These are phyloP conservation scores for Cichladusa arquata DNA, from an alignment of 2,113 vertebrate species.

Conservation along the genomic window DNA sequence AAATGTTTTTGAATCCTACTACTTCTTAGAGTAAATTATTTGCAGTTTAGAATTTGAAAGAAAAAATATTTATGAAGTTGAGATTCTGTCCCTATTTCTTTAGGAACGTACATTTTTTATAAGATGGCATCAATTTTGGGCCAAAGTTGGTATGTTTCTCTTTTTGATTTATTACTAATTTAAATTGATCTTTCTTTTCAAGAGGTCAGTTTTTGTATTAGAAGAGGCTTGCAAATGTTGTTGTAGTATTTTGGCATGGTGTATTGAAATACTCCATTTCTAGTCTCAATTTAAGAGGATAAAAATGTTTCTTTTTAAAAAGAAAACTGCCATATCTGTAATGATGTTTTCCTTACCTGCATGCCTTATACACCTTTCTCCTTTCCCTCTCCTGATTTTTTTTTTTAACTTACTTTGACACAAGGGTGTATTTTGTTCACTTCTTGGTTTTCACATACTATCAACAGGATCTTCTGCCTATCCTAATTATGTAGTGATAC, in stretches of 20 bases:
- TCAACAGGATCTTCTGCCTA: neutral
- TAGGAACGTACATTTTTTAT: neutral
- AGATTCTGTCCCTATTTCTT: neutral
- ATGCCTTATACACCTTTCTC: neutral
- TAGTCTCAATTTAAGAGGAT: neutral
- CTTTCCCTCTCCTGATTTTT: neutral
- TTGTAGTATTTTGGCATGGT: neutral
- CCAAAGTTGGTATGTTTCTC: neutral
- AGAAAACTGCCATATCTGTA: neutral
- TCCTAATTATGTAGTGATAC: neutral
- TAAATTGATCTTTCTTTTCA: neutral
- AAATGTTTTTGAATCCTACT: neutral
- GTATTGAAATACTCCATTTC: neutral
- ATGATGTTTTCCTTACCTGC: neutral
- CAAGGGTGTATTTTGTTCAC: neutral
- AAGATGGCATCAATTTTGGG: neutral
- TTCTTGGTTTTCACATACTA: neutral
- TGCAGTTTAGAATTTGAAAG: neutral
- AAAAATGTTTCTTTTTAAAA: neutral
- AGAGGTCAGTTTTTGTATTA: neutral
- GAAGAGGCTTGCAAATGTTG: neutral
- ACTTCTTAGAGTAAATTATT: neutral
- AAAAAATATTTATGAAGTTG: neutral
- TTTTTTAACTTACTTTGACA: neutral
- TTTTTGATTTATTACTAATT: neutral